Base-by-base conservation (phyloP, 2,797 vertebrate species). In the Mergus octosetaceus region DNA sequence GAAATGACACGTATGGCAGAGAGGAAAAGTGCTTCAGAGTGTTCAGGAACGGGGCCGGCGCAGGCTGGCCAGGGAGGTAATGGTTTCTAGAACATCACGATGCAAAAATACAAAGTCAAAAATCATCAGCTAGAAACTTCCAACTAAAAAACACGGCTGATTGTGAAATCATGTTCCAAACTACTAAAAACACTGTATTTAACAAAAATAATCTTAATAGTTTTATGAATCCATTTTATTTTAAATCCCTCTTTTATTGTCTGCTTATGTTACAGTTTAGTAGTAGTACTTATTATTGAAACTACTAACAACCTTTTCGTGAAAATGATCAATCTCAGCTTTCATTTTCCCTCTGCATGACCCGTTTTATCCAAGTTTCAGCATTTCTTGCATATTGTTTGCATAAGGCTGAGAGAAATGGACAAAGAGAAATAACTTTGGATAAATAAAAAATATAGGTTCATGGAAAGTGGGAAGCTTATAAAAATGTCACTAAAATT, bases 401-500 rank as follows among this genome's bases (percentile, higher is more conserved):
- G 97, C 97, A 98, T 98, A 98, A 98, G 97, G 96, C 98, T 98
- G 97, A 98, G 95, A 98, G 94, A 97, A 98, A 97, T 97, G 96
- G 96, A 97, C 91, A 97, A 96, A 97, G 95, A 90, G 69, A 97
- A 97, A 93, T 91, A 97, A 97, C 97, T 98, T 97, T 96, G 95
- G 97, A 98, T 98, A 98, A 98, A 97, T 98, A 97, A 97, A 97
- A 96, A 96, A 96, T 94, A 96, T 90, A 97, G 95, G 96, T 93
- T 95, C 95, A 94, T 96, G 72, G 81, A 97, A 97, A 97, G 94
- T 89, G 96, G 94, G 96, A 98, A 97, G 94, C 94, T 97, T 97
- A 98, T 95, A 97, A 97, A 96, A 97, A 97, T 92, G 88, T 97
- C 95, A 97, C 93, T 97, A 98, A 96, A 98, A 98, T 97, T 94